Evolutionary conservation across 2,888 invertebrate species (phyloP).

Genomic region (Crematogaster levior): DNA sequence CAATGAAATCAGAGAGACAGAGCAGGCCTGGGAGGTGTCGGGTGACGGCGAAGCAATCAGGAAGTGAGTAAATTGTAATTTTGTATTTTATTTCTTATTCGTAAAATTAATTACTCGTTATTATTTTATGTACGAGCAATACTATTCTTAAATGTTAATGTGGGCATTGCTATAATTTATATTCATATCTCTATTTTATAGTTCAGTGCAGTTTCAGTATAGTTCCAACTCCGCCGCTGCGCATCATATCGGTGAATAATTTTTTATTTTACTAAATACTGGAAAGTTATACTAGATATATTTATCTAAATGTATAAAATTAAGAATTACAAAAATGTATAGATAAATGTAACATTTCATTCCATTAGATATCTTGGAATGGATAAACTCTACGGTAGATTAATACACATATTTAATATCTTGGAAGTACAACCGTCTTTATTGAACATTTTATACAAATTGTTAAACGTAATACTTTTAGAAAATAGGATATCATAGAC

Average conservation of each 20-base stretch:
- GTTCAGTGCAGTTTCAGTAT: too few species aligned
- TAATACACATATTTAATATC: neutral
- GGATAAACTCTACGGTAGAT: neutral
- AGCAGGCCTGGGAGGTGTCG: neutral
- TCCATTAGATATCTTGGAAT: neutral
- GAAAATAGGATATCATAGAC: neutral
- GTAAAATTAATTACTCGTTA: neutral
- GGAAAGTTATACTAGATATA: neutral
- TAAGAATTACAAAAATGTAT: neutral
- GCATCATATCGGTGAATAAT: neutral
- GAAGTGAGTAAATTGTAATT: neutral
- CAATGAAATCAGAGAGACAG: neutral
- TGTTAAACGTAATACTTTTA: neutral
- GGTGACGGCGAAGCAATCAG: neutral
- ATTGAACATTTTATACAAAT: neutral
- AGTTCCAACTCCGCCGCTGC: neutral
- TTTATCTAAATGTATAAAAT: neutral
- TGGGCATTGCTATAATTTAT: neutral
- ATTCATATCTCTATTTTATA: neutral
- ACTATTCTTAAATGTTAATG: constrained; percentile 5
- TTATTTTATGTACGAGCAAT: neutral
- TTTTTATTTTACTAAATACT: neutral
- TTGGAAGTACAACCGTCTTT: neutral
- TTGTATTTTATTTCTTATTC: neutral
- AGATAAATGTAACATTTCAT: neutral